Percentiles rank a stretch among this genome's conserved stretches.
phyloP scores from a whole-genome alignment of 2,113 vertebrate genomes.

The Perca fluviatilis region DNA sequence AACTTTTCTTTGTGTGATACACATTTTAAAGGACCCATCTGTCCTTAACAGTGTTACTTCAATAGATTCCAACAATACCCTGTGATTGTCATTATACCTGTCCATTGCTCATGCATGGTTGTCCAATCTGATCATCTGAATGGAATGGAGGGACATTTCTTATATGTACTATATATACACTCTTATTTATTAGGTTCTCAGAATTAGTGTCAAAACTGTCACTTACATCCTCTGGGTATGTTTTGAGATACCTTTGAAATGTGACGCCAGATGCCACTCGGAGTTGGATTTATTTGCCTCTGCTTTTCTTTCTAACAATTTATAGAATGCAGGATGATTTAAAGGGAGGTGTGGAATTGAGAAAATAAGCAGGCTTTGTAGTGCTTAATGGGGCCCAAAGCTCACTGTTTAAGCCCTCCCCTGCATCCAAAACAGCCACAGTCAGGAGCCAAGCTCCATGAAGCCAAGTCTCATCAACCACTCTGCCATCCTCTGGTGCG shows the following conservation, averaged over 20 bases:
- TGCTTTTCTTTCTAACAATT: conserved; percentile 76
- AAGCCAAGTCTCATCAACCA: conserved; percentile 78
- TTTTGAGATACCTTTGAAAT: conserved; percentile 83
- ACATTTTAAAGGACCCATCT: conserved; percentile 40
- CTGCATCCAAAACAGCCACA: conserved; percentile 70
- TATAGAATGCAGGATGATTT: conserved; percentile 77
- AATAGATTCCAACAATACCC: conserved; percentile 26
- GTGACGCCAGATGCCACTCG: conserved; percentile 67
- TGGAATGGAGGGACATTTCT: conserved; percentile 52
- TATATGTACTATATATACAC: conserved; percentile 52
- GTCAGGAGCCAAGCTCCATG: conserved; percentile 61
- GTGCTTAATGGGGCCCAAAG: conserved; percentile 77
- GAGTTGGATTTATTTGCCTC: conserved; percentile 75
- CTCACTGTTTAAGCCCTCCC: conserved; percentile 72
- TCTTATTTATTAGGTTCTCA: conserved; percentile 65
- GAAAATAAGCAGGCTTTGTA: conserved; percentile 80
- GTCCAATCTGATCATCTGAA: conserved; percentile 72
- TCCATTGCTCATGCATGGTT: conserved; percentile 68
- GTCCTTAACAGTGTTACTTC: conserved; percentile 9
- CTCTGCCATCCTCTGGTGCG: conserved; percentile 84
- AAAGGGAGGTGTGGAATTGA: conserved; percentile 81
- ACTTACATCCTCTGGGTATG: conserved; percentile 75
- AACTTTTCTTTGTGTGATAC: conserved; percentile 27
- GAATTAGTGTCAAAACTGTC: conserved; percentile 83
- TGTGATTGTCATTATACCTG: conserved; percentile 65